phyloP scores from a whole-genome alignment of 1,140 invertebrate species.

The Akabosia matsudoensis region DNA sequence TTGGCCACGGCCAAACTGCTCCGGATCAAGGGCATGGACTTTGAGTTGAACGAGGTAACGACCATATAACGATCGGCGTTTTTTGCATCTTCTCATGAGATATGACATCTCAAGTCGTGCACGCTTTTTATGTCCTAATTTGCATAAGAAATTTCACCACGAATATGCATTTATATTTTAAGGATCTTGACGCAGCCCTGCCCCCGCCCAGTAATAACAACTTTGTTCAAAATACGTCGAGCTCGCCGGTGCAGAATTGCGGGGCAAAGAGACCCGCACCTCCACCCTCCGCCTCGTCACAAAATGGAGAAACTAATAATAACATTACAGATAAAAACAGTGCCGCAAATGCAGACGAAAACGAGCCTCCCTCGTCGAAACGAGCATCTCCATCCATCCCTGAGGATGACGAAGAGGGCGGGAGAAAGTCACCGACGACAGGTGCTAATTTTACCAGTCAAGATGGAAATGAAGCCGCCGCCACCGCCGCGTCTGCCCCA shows the following conservation, averaged over 20 bases:
- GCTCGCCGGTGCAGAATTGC: neutral
- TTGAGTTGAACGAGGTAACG: slow-evolving; percentile 43
- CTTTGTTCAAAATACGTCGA: neutral
- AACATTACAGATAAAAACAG: neutral
- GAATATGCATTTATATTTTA: neutral
- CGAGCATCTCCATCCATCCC: neutral
- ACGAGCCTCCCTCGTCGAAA: neutral
- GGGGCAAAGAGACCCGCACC: slow-evolving; percentile 10
- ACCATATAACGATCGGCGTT: too few relatives aligned
- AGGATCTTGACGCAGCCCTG: slow-evolving; percentile 6
- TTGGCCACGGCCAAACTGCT: slow-evolving; percentile 43
- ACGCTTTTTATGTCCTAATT: neutral
- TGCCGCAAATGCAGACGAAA: too few relatives aligned
- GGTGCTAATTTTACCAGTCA: too few relatives aligned
- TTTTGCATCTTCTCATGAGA: too few relatives aligned
- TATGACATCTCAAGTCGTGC: neutral
- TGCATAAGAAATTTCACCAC: neutral
- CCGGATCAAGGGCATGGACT: slow-evolving; percentile 47
- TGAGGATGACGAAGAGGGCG: neutral
- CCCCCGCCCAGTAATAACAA: neutral
- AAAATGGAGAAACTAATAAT: neutral
- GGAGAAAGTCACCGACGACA: neutral
- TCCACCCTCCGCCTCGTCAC: neutral
- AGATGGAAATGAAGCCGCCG: neutral
- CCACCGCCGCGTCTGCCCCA: neutral